phyloP scores from a whole-genome alignment of 2,888 invertebrate species.

The Reticulitermes lucifugus region DNA sequence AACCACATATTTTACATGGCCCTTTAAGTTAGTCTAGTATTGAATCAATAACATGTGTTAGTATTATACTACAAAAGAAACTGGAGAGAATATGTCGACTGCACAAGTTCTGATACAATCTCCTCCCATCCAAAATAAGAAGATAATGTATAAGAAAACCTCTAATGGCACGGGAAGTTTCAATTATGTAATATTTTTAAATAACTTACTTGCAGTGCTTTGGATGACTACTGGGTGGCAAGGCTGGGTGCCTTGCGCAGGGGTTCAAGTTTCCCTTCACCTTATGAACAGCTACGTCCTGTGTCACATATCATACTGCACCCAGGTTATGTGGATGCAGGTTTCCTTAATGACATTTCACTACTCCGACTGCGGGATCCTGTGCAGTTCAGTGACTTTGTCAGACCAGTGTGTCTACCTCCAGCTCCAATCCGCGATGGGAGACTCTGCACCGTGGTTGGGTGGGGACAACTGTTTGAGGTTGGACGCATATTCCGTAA shows the following conservation, averaged over 20 bases:
- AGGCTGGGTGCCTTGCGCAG: slow-evolving; percentile 80
- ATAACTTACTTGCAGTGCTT: slow-evolving; percentile 67
- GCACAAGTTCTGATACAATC: too few species aligned
- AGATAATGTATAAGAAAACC: too few species aligned
- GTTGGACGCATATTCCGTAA: slow-evolving; percentile 84
- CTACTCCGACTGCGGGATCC: slow-evolving; percentile 73
- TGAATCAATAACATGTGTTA: too few species aligned
- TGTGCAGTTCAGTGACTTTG: slow-evolving; percentile 72
- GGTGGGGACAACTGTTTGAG: slow-evolving; percentile 86
- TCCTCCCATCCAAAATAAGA: too few species aligned
- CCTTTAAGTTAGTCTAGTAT: too few species aligned
- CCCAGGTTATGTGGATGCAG: slow-evolving; percentile 79
- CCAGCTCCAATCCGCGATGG: slow-evolving; percentile 72
- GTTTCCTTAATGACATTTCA: slow-evolving; percentile 84
- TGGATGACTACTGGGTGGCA: slow-evolving; percentile 83
- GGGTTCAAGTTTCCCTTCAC: slow-evolving; percentile 79
- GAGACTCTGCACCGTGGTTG: slow-evolving; percentile 79
- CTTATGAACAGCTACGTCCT: slow-evolving; percentile 78
- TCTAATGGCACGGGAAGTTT: too few species aligned
- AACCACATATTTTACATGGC: too few species aligned
- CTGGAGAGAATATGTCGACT: too few species aligned
- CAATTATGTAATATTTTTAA: too few species aligned
- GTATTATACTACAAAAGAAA: too few species aligned
- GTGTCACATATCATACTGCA: slow-evolving; percentile 76
- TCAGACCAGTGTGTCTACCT: slow-evolving; percentile 75